Evolutionary conservation across 1,140 invertebrate species (phyloP).

Genomic region (Neodiprion virginianus): DNA sequence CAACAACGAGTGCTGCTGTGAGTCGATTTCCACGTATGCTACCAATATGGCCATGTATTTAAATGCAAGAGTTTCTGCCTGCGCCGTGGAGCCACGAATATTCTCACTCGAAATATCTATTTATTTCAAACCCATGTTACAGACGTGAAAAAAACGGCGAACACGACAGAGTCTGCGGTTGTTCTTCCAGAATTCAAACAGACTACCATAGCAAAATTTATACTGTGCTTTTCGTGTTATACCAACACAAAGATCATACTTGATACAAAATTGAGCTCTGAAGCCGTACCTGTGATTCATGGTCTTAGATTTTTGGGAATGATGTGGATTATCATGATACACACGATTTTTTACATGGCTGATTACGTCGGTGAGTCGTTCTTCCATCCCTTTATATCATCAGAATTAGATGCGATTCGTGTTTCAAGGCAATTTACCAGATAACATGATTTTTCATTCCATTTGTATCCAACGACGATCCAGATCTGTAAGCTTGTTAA

Average conservation of each 20-base stretch:
- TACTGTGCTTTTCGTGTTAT: constrained; percentile 58
- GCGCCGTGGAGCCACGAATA: too few relatives aligned
- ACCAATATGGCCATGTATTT: too few relatives aligned
- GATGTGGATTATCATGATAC: constrained; percentile 60
- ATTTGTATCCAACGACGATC: constrained; percentile 10
- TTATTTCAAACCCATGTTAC: neutral
- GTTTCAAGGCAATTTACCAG: constrained; percentile 11
- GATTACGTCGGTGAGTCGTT: constrained; percentile 50
- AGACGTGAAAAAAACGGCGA: constrained; percentile 28
- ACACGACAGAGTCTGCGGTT: constrained; percentile 26
- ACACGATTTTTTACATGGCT: constrained; percentile 53
- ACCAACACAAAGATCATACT: constrained; percentile 53
- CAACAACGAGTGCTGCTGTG: constrained; percentile 1
- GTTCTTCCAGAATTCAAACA: constrained; percentile 3
- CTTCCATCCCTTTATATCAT: neutral
- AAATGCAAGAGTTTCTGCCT: too few relatives aligned
- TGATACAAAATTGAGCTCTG: constrained; percentile 33
- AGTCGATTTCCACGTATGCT: neutral
- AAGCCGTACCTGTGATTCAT: constrained; percentile 51
- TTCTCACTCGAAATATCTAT: too few relatives aligned
- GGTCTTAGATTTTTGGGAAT: constrained; percentile 59
- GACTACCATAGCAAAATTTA: constrained; percentile 32
- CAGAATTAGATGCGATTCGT: constrained; percentile 11
- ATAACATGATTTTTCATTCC: neutral
- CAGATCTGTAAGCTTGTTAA: neutral